Evolutionary conservation across 2,113 vertebrate genomes (phyloP).

Genomic region (Ceuthmochares aereus): DNA sequence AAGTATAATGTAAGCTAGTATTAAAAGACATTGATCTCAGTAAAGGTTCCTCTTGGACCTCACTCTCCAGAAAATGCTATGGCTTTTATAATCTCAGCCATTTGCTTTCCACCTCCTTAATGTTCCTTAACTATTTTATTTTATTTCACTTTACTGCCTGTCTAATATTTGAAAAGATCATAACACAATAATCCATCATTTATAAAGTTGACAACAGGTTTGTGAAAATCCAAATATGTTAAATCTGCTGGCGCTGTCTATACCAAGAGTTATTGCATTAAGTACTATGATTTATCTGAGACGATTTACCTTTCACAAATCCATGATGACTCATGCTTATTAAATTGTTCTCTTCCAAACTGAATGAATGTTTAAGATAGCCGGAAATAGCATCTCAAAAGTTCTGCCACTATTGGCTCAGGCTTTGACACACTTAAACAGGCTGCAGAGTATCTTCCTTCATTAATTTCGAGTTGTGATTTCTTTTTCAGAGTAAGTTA

Average conservation of each 20-base stretch:
- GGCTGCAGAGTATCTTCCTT: neutral
- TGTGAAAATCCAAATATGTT: conserved; percentile 22
- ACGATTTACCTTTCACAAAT: conserved; percentile 36
- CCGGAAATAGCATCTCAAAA: conserved; percentile 34
- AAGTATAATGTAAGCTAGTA: neutral
- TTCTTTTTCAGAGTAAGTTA: conserved; percentile 22
- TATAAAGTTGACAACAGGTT: conserved; percentile 1
- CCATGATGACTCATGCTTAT: conserved; percentile 7
- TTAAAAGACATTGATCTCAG: neutral
- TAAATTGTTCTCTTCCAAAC: conserved; percentile 48
- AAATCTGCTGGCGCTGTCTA: conserved; percentile 28
- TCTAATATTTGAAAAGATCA: conserved; percentile 25
- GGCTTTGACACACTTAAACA: conserved; percentile 23
- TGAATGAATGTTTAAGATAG: conserved; percentile 13
- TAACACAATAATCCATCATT: conserved; percentile 22
- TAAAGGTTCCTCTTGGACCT: neutral
- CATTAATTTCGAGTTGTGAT: conserved; percentile 14
- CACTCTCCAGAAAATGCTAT: neutral
- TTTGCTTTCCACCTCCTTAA: neutral
- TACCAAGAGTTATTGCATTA: conserved; percentile 38
- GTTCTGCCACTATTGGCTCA: neutral
- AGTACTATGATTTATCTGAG: conserved; percentile 40
- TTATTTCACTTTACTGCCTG: neutral
- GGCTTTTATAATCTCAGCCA: neutral
- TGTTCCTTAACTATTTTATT: neutral